Evolutionary conservation across 2,113 vertebrate species (phyloP).

Genomic region (Genyomyrus donnyi): DNA sequence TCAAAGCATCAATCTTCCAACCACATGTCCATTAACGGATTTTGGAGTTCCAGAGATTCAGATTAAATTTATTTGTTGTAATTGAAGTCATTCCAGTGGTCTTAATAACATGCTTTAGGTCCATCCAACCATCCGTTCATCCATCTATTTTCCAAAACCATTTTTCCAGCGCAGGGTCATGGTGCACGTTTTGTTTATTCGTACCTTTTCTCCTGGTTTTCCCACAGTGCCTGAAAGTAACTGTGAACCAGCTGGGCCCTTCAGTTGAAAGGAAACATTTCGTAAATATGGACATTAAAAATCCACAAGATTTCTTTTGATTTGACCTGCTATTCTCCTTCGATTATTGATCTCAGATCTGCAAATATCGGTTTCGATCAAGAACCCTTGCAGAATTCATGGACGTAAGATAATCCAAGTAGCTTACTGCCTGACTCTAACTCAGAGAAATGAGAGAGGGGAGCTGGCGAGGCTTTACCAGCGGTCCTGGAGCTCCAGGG

Average conservation of each 20-base stretch:
- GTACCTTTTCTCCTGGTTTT: conserved; percentile 44
- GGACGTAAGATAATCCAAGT: neutral
- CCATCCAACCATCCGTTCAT: neutral
- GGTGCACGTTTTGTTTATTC: neutral
- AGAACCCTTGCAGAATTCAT: neutral
- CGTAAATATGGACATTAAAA: neutral
- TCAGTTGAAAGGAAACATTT: conserved; percentile 4
- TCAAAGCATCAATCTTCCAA: neutral
- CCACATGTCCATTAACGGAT: neutral
- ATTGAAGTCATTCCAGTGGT: neutral
- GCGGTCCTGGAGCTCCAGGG: conserved; percentile 14
- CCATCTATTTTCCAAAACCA: neutral
- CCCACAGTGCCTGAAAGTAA: conserved; percentile 27
- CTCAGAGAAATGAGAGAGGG: neutral
- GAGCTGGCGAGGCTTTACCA: conserved; percentile 11
- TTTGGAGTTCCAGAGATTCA: neutral
- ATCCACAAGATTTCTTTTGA: neutral
- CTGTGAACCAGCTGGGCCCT: conserved; percentile 25
- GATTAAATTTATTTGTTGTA: neutral
- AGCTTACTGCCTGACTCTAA: neutral
- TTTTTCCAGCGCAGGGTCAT: neutral
- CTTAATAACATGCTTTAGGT: neutral
- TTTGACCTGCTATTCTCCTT: neutral
- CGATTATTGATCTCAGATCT: neutral
- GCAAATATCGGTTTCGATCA: neutral